Evolutionary conservation across 2,888 invertebrate species (phyloP), one percentile per base, ranked within the genome.

Genomic region (Brachylomia viminalis): DNA sequence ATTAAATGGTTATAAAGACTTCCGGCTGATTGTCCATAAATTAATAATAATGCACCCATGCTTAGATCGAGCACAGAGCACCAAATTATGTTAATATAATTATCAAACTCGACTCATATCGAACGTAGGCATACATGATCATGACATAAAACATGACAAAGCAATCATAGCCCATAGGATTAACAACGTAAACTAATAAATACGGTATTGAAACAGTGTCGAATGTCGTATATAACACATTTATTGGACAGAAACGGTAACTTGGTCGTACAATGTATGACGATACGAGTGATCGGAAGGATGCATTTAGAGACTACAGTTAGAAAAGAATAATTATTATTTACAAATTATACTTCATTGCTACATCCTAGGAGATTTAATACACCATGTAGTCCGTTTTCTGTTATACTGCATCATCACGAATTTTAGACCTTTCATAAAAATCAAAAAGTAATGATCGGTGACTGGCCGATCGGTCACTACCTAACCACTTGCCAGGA

Each of bases 171-270:
- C 5, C 5, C 58, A 72, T 70, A 45, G 52, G 52, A 70, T 49
- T 75, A 23, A 56, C 30, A 79, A 70, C 61, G 45, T 70, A 58
- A 77, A 81, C 30, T 33, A 58, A 70, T 67, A 61, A 45, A 58
- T 27, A 66, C 52, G 56, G 49, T 85, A 85, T 72, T 85, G 72
- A 77, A 77, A 70, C 62, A 56, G 27, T 65, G 72, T 74, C 47
- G 62, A 61, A 62, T 75, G 66, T 81, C 68, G 54, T 70, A 54
- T 81, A 68, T 75, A 73, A 67, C 67, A 73, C 67, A 38, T 75
- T 49, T 56, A 20, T 17, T 11, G 15, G 27, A 67, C 30, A 59
- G 7, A 68, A 65, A 49, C 13, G 42, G 58, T 58, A 2, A 20
- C 49, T 30, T 27, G 27, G 17, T 38, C 42, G 20, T 49, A 66